Percentiles rank a stretch among this genome's conserved stretches.
These are phyloP conservation scores for Sternarchorhynchus goeldii DNA, from an alignment of 2,797 vertebrate genomes.

Conservation along the genomic window DNA sequence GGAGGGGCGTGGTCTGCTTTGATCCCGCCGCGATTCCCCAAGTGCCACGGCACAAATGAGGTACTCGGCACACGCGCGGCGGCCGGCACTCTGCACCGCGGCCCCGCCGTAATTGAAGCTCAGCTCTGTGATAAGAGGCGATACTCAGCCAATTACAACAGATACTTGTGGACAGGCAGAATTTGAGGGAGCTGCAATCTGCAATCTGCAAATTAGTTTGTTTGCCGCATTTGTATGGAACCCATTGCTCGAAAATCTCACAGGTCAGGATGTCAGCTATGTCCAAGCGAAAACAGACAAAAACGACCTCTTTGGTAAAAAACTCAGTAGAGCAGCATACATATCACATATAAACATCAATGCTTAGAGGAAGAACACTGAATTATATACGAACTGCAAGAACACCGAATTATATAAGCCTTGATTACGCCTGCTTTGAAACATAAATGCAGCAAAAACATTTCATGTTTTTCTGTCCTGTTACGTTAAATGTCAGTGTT, in stretches of 20 bases:
- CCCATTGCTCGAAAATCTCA: background rate
- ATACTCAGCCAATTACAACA: conserved; percentile 68
- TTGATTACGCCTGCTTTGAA: background rate
- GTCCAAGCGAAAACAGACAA: background rate
- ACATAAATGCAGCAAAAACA: background rate
- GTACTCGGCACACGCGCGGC: conserved; percentile 68
- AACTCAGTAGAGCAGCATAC: background rate
- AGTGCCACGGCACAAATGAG: conserved; percentile 68
- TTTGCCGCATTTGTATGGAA: background rate
- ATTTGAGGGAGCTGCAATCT: conserved; percentile 27
- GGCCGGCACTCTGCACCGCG: conserved; percentile 59
- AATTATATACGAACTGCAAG: background rate
- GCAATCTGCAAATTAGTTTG: conserved; percentile 27
- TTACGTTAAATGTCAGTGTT: background rate
- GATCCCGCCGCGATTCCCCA: conserved; percentile 66
- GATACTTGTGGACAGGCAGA: conserved; percentile 43
- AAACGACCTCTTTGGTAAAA: background rate
- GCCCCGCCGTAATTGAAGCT: conserved; percentile 67
- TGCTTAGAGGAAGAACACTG: background rate
- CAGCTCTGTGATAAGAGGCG: conserved; percentile 67
- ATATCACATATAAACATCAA: background rate
- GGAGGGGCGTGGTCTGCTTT: conserved; percentile 52
- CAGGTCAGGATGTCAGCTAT: background rate
- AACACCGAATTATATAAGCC: no score
- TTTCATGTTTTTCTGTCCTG: background rate